phyloP scores from a whole-genome alignment of 2,888 invertebrate genomes.

The Sympetrum striolatum region DNA sequence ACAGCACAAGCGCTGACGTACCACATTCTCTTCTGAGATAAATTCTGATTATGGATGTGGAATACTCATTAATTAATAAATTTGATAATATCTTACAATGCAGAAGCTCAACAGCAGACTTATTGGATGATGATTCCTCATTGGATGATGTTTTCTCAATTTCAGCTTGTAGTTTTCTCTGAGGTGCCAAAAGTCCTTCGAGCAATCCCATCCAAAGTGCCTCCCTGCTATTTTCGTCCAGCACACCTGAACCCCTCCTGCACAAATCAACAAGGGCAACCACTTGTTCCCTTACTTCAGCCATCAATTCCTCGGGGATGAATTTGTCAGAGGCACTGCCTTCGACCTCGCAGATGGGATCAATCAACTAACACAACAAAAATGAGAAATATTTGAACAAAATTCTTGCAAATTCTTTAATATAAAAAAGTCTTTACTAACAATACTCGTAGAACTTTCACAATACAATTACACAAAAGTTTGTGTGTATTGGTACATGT shows the following conservation, averaged over 20 bases:
- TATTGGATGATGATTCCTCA: neutral
- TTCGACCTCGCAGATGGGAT: neutral
- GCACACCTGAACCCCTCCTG: conserved; percentile 60
- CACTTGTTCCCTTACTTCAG: conserved; percentile 50
- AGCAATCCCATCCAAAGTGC: conserved; percentile 63
- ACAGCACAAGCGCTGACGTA: too few relatives aligned
- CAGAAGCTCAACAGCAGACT: neutral
- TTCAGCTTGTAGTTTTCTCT: conserved; percentile 54
- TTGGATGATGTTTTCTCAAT: neutral
- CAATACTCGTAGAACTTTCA: too few relatives aligned
- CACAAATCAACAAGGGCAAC: conserved; percentile 59
- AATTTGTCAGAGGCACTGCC: neutral
- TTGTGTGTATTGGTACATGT: too few relatives aligned
- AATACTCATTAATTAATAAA: too few relatives aligned
- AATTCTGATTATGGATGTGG: too few relatives aligned
- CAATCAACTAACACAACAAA: neutral
- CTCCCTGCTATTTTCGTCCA: conserved; percentile 59
- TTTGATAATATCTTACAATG: neutral
- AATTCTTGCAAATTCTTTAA: too few relatives aligned
- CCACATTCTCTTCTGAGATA: too few relatives aligned
- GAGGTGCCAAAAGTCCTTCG: conserved; percentile 59
- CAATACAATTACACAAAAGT: too few relatives aligned
- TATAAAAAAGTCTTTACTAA: too few relatives aligned
- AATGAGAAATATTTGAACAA: neutral
- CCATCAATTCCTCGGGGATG: neutral